These are phyloP conservation scores for Argya squamiceps DNA, from an alignment of 2,797 vertebrate species.

Conservation along the genomic window DNA sequence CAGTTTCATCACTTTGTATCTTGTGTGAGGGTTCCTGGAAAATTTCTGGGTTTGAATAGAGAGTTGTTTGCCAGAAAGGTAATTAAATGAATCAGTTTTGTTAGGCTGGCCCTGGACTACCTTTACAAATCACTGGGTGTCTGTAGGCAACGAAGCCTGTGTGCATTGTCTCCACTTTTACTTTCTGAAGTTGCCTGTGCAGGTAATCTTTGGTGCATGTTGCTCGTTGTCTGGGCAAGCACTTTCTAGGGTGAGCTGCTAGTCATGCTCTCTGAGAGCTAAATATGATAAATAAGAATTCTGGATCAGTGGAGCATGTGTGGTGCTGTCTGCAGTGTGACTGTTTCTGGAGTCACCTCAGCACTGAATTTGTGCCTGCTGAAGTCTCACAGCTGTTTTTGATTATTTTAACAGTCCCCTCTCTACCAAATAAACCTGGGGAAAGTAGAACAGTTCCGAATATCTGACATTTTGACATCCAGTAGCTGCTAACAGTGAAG, in stretches of 20 bases:
- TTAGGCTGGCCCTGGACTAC: background rate
- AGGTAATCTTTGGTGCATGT: background rate
- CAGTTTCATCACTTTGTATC: background rate
- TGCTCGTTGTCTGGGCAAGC: background rate
- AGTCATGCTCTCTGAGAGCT: background rate
- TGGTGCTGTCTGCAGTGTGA: background rate
- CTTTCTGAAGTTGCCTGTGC: background rate
- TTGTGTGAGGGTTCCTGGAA: background rate
- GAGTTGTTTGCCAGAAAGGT: background rate
- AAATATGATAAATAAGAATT: background rate
- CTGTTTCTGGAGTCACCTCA: background rate
- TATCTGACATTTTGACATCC: background rate
- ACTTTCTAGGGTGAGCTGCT: background rate
- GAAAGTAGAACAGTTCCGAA: background rate
- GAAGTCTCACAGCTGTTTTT: background rate
- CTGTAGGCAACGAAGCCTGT: background rate
- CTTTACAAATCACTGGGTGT: background rate
- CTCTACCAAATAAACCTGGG: background rate
- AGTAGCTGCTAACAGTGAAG: background rate
- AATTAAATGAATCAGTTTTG: background rate
- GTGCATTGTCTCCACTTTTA: background rate
- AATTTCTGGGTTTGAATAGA: background rate
- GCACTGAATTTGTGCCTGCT: background rate
- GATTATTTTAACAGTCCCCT: background rate
- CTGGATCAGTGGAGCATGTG: background rate